A percentile compares a stretch with the other conserved stretches of the same genome.
Conservation (phyloP, 1,140 invertebrate species). For the Aphaenogaster rudis region DNA sequence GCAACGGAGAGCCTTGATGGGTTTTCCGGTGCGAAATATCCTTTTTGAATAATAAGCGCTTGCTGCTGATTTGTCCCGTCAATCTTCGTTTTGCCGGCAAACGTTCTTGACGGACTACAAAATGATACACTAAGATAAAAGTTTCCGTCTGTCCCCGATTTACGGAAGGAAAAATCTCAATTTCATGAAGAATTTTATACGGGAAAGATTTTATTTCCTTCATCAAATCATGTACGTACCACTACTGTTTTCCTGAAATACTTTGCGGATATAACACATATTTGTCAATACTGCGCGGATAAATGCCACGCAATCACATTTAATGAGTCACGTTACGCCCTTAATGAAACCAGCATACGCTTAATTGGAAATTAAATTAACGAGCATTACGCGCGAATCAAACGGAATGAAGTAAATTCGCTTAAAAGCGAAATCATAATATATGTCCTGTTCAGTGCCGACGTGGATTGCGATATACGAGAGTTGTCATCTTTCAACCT, state of each 20-base stretch:
- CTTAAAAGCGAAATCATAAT: constrained; percentile 71
- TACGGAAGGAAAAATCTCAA: not conserved
- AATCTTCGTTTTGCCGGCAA: not conserved
- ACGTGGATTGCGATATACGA: constrained; percentile 42
- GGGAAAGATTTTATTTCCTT: not conserved
- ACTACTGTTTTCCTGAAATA: not conserved
- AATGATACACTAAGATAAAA: not conserved
- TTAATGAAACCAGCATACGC: constrained; percentile 71
- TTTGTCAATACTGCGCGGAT: constrained; percentile 66
- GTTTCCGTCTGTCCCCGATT: not conserved
- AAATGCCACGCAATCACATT: constrained; percentile 67
- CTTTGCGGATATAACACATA: constrained; percentile 24
- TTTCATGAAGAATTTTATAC: not conserved
- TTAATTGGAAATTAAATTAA: constrained; percentile 78
- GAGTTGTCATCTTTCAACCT: constrained; percentile 41
- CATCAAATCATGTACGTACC: not conserved
- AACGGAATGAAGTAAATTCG: constrained; percentile 72
- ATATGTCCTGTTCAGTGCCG: constrained; percentile 54
- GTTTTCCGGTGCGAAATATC: constrained; percentile 43
- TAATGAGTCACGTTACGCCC: constrained; percentile 70
- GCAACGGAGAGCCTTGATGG: constrained; percentile 53
- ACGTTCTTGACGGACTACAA: not conserved
- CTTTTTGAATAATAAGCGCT: constrained; percentile 49
- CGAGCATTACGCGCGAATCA: constrained; percentile 71
- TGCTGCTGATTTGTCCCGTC: constrained; percentile 32